Conservation (phyloP, 2,113 vertebrate species). For the Morphnarchus princeps region DNA sequence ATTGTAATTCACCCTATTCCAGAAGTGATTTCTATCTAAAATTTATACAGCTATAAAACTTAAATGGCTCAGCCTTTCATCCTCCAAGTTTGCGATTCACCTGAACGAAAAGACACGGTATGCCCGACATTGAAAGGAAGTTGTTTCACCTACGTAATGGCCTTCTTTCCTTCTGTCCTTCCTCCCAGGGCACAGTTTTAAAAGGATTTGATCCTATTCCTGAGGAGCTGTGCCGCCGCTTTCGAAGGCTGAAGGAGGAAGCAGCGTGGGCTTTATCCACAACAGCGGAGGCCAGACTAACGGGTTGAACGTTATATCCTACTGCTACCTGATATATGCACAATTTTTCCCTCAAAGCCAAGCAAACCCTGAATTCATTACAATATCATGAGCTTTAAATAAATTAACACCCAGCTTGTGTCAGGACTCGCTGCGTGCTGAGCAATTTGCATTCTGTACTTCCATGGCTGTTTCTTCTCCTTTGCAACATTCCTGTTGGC, state of each 20-base stretch:
- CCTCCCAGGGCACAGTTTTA: not conserved
- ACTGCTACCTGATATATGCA: not conserved
- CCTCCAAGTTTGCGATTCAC: not conserved
- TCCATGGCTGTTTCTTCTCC: not conserved
- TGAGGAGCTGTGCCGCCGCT: not conserved
- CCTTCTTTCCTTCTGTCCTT: not conserved
- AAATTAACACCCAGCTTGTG: constrained; percentile 48
- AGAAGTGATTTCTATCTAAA: constrained; percentile 19
- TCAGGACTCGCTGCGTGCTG: not conserved
- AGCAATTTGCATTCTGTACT: constrained; percentile 27
- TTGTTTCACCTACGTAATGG: not conserved
- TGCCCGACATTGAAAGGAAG: fast-evolving
- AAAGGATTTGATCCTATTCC: not conserved
- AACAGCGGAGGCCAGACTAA: not conserved
- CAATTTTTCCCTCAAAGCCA: not conserved
- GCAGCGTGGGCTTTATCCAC: not conserved
- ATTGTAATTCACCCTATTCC: not conserved
- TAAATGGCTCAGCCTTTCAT: not conserved
- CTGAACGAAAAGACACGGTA: not conserved
- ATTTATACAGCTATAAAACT: constrained; percentile 21
- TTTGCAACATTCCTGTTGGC: not conserved
- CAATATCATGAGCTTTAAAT: constrained; percentile 22
- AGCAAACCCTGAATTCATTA: constrained; percentile 19
- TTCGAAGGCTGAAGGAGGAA: not conserved
- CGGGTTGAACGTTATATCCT: not conserved